These are phyloP conservation scores for Panthera uncia DNA, from an alignment of 2,113 vertebrate genomes.

Conservation along the genomic window DNA sequence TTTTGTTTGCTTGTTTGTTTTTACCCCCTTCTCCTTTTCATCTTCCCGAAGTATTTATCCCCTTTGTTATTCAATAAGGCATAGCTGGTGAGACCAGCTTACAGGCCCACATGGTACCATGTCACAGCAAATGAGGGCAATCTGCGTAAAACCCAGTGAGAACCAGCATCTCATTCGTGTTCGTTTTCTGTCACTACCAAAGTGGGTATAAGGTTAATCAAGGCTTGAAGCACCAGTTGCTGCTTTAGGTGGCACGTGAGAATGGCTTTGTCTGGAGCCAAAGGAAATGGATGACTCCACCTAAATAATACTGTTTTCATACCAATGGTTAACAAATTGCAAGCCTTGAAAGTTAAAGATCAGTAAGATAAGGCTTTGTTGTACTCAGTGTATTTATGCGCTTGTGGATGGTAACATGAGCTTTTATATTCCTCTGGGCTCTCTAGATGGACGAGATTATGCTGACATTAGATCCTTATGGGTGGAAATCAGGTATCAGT, in stretches of 20 bases:
- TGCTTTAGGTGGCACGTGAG: conserved; percentile 35
- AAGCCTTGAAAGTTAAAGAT: conserved; percentile 7
- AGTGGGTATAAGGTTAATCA: conserved; percentile 51
- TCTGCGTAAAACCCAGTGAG: conserved; percentile 29
- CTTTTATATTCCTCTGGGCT: neutral
- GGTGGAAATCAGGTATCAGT: neutral
- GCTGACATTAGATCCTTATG: neutral
- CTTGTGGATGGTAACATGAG: neutral
- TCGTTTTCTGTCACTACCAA: conserved; percentile 5
- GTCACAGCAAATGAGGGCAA: conserved; percentile 49
- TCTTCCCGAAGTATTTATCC: conserved; percentile 81
- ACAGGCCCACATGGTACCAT: conserved; percentile 34
- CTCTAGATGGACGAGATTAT: neutral
- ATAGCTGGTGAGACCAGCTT: conserved; percentile 57
- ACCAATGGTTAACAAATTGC: neutral
- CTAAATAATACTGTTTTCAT: neutral
- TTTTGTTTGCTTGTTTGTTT: conserved; percentile 78
- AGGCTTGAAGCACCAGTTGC: conserved; percentile 4
- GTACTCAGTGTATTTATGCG: neutral
- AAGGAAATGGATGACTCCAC: conserved; percentile 6
- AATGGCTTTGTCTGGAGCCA: conserved; percentile 44
- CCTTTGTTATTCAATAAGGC: conserved; percentile 76
- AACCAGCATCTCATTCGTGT: conserved; percentile 29
- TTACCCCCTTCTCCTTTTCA: conserved; percentile 79
- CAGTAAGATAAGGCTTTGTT: neutral